A percentile compares a stretch with the other conserved stretches of the same genome.
These are phyloP conservation scores for Staurois parvus DNA, from an alignment of 2,797 vertebrate genomes.

Conservation along the genomic window DNA sequence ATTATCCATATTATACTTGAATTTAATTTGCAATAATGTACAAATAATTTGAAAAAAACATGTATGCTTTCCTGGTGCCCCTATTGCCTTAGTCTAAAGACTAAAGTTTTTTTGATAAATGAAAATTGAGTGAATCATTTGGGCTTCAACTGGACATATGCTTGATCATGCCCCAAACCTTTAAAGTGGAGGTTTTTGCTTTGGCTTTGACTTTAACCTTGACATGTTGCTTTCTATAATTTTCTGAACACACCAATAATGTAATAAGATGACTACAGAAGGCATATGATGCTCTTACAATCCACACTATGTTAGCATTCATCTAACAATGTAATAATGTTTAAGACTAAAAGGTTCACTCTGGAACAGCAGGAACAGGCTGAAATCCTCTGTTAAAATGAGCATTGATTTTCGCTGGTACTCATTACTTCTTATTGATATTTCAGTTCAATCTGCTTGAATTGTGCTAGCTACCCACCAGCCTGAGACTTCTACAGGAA, in stretches of 20 bases:
- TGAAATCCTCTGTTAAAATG: slow-evolving; percentile 51
- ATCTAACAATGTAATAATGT: slow-evolving; percentile 2
- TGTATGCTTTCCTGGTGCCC: no score
- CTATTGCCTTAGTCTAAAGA: no score
- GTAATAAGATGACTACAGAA: background rate
- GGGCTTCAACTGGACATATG: no score
- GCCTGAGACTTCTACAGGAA: slow-evolving; percentile 36
- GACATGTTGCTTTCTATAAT: background rate
- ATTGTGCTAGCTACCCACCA: slow-evolving; percentile 28
- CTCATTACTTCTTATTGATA: slow-evolving; percentile 46
- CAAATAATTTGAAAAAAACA: no score
- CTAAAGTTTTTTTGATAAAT: no score
- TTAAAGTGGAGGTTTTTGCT: no score
- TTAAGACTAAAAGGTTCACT: slow-evolving; percentile 15
- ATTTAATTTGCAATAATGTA: no score
- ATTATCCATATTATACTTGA: no score
- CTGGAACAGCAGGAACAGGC: background rate
- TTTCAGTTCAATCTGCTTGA: slow-evolving; percentile 38
- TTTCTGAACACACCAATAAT: background rate
- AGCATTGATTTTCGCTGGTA: slow-evolving; percentile 51
- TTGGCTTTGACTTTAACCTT: background rate
- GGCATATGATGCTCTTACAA: background rate
- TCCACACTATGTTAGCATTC: slow-evolving; percentile 21
- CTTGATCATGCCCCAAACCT: no score
- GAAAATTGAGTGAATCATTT: no score